phyloP scores from a whole-genome alignment of 2,113 vertebrate genomes.

The Lepus americanus region DNA sequence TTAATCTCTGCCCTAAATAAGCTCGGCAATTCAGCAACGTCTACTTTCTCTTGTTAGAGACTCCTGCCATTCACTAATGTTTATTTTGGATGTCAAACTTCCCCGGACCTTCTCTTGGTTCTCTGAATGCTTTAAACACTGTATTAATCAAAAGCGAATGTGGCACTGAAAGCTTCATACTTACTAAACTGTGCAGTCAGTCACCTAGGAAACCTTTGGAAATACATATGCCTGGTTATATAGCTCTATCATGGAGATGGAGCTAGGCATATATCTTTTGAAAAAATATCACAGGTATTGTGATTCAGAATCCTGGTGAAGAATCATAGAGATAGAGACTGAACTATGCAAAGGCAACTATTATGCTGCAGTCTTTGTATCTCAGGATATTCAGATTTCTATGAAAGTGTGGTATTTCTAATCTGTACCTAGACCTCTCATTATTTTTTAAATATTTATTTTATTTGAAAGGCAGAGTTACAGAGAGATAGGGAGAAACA shows the following conservation, averaged over 20 bases:
- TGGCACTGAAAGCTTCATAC: neutral
- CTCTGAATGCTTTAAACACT: constrained; percentile 41
- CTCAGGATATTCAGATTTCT: neutral
- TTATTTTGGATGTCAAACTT: neutral
- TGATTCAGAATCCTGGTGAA: neutral
- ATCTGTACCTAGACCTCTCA: neutral
- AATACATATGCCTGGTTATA: neutral
- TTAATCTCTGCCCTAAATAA: constrained; percentile 28
- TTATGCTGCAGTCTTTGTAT: neutral
- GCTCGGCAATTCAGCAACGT: neutral
- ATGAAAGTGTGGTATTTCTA: neutral
- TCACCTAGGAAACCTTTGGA: neutral
- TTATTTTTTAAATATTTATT: too few relatives aligned
- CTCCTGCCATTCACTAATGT: neutral
- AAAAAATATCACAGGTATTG: neutral
- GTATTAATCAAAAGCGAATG: neutral
- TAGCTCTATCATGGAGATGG: neutral
- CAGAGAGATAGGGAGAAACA: too few relatives aligned
- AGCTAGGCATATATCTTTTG: neutral
- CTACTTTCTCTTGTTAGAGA: neutral
- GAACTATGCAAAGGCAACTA: neutral
- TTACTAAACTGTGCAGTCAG: neutral
- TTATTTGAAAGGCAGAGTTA: too few relatives aligned
- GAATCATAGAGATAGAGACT: neutral
- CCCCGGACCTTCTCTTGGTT: neutral